Base-by-base conservation (phyloP, 2,113 vertebrate genomes). In the Silurus glanis region DNA sequence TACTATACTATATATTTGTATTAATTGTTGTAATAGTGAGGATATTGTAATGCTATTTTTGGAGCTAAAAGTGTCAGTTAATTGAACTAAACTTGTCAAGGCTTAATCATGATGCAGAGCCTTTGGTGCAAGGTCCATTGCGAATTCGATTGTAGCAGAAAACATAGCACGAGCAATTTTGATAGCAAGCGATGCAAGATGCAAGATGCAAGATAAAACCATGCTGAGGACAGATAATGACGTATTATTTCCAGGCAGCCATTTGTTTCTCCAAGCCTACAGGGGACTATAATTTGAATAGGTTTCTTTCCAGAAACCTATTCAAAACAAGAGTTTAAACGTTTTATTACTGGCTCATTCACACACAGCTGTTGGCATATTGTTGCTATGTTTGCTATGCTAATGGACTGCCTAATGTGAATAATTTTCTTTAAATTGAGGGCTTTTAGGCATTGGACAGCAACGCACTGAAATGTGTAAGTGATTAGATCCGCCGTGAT, bases 401-500 rank as follows among this genome's bases (percentile, higher is more conserved):
- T 16, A 17, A 58, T 59, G 56, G 25, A 80, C 16, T 45, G 1
- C 10, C 3, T 37, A 59, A 37, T 4, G 1, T n/a, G 45, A 61
- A 72, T 69, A 69, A 25, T 45, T 83, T 85, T 19, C 9, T 66
- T 64, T 53, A 66, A 59, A n/a, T 74, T 2, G 14, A 55, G 64
- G 79, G 37, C 45, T n/a, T 23, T 82, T 71, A 72, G 8, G 71
- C 53, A 59, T 12, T 80, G 19, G 25, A 64, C 25, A 74, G 53
- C 55, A 74, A 28, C 14, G 56, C 62, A 37, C 16, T 59, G 37
- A 76, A 75, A 74, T 71, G 56, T 56, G 14, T 82, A 83, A 80
- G 6, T 62, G 58, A 85, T 86, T 82, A 76, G 59, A 64, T 83
- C 74, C n/a, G 64, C 64, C 49, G 28, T 58, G 21, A 55, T 80